Evolutionary conservation across 1,140 invertebrate species (phyloP).

Genomic region (Agrilus planipennis): DNA sequence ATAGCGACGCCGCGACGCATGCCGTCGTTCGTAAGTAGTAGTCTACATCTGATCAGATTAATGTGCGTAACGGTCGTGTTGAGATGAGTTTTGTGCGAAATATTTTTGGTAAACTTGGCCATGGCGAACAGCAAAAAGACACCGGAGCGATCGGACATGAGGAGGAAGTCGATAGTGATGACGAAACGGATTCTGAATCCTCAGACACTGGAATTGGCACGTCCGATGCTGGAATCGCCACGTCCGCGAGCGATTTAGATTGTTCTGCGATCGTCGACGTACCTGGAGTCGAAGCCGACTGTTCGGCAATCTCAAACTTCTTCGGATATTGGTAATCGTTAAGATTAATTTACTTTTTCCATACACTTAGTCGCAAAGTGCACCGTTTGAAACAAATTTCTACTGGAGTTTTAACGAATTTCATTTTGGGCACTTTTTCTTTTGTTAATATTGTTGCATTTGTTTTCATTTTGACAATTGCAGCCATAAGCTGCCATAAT

Average conservation of each 20-base stretch:
- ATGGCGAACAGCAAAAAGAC: slow-evolving; percentile 12
- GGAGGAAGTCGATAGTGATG: slow-evolving; percentile 27
- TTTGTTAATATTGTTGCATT: too few species aligned
- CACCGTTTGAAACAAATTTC: too few species aligned
- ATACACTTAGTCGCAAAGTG: too few species aligned
- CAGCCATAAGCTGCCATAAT: too few species aligned
- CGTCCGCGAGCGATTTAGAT: slow-evolving; percentile 10
- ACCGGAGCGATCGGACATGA: slow-evolving; percentile 14
- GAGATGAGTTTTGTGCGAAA: slow-evolving; percentile 29
- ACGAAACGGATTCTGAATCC: slow-evolving; percentile 24
- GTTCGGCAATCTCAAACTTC: slow-evolving; percentile 30
- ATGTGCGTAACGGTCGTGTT: too few species aligned
- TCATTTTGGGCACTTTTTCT: too few species aligned
- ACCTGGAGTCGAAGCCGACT: slow-evolving; percentile 25
- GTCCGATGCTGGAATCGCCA: slow-evolving; percentile 22
- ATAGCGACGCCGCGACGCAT: too few species aligned
- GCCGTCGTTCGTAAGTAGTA: too few species aligned
- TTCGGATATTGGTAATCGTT: slow-evolving; percentile 33
- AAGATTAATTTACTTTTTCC: too few species aligned
- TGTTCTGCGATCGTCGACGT: background rate
- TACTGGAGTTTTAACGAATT: too few species aligned
- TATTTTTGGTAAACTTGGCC: slow-evolving; percentile 23
- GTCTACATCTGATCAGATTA: too few species aligned
- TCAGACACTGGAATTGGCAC: slow-evolving; percentile 26
- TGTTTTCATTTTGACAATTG: too few species aligned